Evolutionary conservation across 2,797 vertebrate genomes (phyloP), one percentile per base, ranked within the genome.

Genomic region (Typhlichthys eigenmanni): DNA sequence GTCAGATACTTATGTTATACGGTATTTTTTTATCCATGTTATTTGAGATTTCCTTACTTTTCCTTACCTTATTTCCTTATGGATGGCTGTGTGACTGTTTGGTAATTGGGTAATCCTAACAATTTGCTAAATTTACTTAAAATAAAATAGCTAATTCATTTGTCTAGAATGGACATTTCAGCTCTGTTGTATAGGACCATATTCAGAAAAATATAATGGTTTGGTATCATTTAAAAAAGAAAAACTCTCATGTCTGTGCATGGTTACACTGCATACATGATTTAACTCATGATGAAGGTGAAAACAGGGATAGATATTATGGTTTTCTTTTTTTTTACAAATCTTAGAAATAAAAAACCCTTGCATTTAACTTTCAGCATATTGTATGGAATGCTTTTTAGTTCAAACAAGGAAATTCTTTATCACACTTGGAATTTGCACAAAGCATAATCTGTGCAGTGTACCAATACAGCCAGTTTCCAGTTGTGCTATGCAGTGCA

Each of bases 1-100:
- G 82, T 66, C 55, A 50, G 47, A 81, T 74, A 61, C 13, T 24
- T 55, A 66, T 72, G 77, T 77, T 74, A 38, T 43, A n/a, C 46
- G 12, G 43, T 69, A 47, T 72, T 82, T 87, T 86, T 74, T 58
- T 80, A 72, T 73, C 67, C 76, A 71, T 16, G 58, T 80, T 86
- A 84, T 82, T 81, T 79, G 80, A 76, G 66, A 14, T 11, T 14
- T 48, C 6, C 2, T 47, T 13, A 47, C 4, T 74, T 82, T 86
- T 81, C 74, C 77, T 68, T 64, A 10, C 9, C 13, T 47, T 47
- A 47, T 13, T 10, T 47, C 1, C 4, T 13, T 47, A 47, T 10
- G 46, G 9, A 47, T 47, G 46, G 9, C 46, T 10, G 46, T 7
- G 24, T 29, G 56, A 72, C 45, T 73, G 45, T 78, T 83, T 76